Percentiles rank a stretch among this genome's conserved stretches.
phyloP scores from a whole-genome alignment of 2,113 vertebrate genomes.

The Corythaeola cristata region DNA sequence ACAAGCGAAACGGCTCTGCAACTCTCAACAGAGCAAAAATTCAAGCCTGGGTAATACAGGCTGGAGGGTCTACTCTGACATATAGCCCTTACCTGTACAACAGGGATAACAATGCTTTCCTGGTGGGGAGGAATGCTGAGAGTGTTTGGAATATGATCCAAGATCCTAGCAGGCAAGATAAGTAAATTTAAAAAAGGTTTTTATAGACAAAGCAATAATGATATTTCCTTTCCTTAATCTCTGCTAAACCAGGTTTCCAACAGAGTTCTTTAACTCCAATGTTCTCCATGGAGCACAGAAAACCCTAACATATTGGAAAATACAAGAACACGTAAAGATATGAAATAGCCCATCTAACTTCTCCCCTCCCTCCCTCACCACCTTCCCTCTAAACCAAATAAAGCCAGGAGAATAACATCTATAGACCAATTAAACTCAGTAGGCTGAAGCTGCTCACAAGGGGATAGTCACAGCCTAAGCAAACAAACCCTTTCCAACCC shows the following conservation, averaged over 20 bases:
- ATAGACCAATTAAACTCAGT: background rate
- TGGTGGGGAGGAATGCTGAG: background rate
- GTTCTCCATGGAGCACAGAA: background rate
- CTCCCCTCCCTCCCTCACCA: background rate
- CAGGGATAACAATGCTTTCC: background rate
- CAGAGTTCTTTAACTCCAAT: background rate
- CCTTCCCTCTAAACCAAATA: background rate
- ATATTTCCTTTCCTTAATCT: background rate
- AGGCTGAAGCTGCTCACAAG: background rate
- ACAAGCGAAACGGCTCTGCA: background rate
- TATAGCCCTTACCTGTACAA: background rate
- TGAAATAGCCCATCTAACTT: background rate
- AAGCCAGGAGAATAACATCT: background rate
- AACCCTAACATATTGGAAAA: background rate
- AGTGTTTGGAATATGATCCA: background rate
- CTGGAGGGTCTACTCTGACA: background rate
- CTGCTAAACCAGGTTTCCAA: background rate
- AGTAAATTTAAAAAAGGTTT: background rate
- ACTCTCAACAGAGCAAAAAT: background rate
- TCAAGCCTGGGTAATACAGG: background rate
- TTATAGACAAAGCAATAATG: background rate
- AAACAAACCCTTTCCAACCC: conserved; percentile 3
- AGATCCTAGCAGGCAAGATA: background rate
- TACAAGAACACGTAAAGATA: background rate
- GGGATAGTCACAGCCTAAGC: background rate